Evolutionary conservation across 2,113 vertebrate species (phyloP).

Genomic region (Larimichthys crocea): DNA sequence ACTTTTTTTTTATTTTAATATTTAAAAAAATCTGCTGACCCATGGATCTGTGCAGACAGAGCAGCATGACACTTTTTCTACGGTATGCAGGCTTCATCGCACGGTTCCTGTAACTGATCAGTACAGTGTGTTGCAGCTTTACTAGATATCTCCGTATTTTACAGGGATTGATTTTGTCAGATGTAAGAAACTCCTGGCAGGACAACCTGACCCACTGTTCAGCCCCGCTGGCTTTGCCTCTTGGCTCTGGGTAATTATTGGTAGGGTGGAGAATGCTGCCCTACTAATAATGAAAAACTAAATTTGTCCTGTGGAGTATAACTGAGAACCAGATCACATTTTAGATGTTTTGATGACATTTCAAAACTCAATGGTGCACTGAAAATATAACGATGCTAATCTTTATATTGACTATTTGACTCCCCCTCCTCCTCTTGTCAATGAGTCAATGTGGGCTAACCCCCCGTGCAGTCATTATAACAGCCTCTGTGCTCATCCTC

Average conservation of each 20-base stretch:
- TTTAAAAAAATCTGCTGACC: constrained; percentile 11
- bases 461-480: constrained; percentile 33
- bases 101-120: constrained; percentile 31
- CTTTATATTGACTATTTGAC: constrained; percentile 31
- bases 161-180: constrained; percentile 13
- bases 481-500: constrained; percentile 23
- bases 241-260: constrained; percentile 42
- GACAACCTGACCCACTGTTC: constrained; percentile 41
- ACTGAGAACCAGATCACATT: neutral
- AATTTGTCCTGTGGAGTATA: constrained; percentile 9
- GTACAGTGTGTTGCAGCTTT: constrained; percentile 42
- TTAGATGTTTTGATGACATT: constrained; percentile 23
- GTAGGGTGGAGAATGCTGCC: neutral
- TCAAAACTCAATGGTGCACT: constrained; percentile 1
- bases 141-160: constrained; percentile 26
- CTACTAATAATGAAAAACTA: neutral
- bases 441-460: constrained; percentile 56
- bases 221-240: constrained; percentile 42
- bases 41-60: neutral
- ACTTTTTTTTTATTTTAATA: neutral
- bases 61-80: neutral
- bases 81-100: neutral
- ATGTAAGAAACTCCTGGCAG: constrained; percentile 45
- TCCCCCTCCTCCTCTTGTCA: constrained; percentile 26
- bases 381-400: neutral